Conservation (phyloP, 2,797 vertebrate species). For the Natrix natrix region DNA sequence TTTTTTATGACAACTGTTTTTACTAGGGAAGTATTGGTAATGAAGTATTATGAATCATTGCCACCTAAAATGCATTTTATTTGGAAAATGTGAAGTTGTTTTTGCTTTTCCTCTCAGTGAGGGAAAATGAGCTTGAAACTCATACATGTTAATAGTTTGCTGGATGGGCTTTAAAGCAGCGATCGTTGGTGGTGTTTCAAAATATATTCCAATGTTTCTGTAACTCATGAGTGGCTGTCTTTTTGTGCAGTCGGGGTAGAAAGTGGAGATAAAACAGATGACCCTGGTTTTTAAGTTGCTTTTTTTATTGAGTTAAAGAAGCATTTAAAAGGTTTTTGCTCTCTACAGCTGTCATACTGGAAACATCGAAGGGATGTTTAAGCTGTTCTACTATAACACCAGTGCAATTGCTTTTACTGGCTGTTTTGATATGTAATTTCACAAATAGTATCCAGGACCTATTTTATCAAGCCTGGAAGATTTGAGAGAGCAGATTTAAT, state of each 20-base stretch:
- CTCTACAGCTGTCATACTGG: background rate
- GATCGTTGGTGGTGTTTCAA: constrained; percentile 65
- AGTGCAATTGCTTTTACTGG: background rate
- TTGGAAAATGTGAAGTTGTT: constrained; percentile 62
- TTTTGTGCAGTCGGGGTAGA: constrained; percentile 23
- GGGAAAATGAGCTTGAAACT: constrained; percentile 39
- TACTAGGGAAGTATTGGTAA: constrained; percentile 63
- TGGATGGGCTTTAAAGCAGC: constrained; percentile 17
- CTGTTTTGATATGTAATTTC: background rate
- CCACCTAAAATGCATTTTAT: constrained; percentile 52
- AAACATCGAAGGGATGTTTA: background rate
- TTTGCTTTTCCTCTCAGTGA: constrained; percentile 51
- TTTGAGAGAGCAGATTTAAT: background rate
- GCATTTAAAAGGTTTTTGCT: background rate
- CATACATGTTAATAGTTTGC: constrained; percentile 50
- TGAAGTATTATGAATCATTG: constrained; percentile 56
- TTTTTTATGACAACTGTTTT: constrained; percentile 57
- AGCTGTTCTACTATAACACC: background rate
- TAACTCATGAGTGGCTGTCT: constrained; percentile 61
- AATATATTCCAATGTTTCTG: constrained; percentile 69
- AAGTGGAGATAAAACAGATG: background rate
- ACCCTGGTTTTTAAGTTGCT: background rate
- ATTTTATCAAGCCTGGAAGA: background rate
- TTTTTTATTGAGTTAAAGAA: background rate
- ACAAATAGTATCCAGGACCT: background rate